Evolutionary conservation across 2,888 invertebrate genomes (phyloP).

Genomic region (Coleophora flavipennella): DNA sequence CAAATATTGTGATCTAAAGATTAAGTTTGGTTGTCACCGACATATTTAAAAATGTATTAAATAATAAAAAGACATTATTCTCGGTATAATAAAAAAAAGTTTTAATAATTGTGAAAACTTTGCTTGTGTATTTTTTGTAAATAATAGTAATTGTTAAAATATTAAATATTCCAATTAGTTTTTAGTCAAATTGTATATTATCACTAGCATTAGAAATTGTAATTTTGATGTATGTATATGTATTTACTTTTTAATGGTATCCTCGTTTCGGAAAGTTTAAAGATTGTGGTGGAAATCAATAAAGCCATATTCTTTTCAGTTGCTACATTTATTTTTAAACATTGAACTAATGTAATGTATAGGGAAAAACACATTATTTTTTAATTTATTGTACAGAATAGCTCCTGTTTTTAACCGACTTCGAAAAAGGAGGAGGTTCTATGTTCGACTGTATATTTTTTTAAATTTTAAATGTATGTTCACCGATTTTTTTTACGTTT

Average conservation of each 20-base stretch:
- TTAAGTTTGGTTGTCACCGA: slow-evolving; percentile 14
- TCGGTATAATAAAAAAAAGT: slow-evolving; percentile 6
- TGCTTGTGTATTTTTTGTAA: slow-evolving; percentile 58
- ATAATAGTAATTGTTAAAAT: slow-evolving; percentile 36
- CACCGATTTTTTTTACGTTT: too few relatives aligned
- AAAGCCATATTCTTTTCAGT: too few relatives aligned
- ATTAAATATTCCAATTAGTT: slow-evolving; percentile 60
- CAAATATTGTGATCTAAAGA: slow-evolving; percentile 27
- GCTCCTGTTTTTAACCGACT: too few relatives aligned
- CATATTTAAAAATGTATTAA: slow-evolving; percentile 3
- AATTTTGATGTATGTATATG: slow-evolving; percentile 33
- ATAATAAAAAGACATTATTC: slow-evolving; percentile 28
- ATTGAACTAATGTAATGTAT: too few relatives aligned
- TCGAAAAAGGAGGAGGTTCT: too few relatives aligned
- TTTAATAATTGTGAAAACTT: slow-evolving; percentile 19
- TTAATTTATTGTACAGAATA: too few relatives aligned
- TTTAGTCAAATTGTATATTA: slow-evolving; percentile 63
- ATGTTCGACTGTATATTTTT: too few relatives aligned
- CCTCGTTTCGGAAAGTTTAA: slow-evolving; percentile 21
- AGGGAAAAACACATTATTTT: too few relatives aligned
- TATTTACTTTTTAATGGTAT: slow-evolving; percentile 27
- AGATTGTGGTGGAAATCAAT: too few relatives aligned
- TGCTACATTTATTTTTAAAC: too few relatives aligned
- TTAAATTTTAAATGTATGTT: too few relatives aligned
- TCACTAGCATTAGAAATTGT: slow-evolving; percentile 38